Evolutionary conservation across 92 coral and sea anemone genomes (phyloP).

Genomic region (Muricea muricata): DNA sequence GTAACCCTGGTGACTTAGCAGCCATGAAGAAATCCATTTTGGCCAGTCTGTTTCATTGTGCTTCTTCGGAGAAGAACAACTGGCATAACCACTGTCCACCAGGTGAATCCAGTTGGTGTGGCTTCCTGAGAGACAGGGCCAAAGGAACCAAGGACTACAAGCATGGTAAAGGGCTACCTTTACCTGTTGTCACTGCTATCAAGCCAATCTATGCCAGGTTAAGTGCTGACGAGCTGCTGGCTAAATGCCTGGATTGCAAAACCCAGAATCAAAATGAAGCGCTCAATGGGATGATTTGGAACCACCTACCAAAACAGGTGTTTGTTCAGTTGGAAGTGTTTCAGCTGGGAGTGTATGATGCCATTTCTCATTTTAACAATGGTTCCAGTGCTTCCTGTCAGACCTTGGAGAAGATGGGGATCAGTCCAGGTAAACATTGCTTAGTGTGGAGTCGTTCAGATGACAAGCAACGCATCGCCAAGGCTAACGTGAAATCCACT

Average conservation of each 20-base stretch:
- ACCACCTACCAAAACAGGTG: slow-evolving; percentile 44
- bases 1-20: slow-evolving; percentile 9
- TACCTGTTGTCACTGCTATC: slow-evolving; percentile 31
- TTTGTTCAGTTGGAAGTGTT: slow-evolving; percentile 33
- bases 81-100: slow-evolving; percentile 26
- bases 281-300: slow-evolving; percentile 61
- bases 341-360: slow-evolving; percentile 60
- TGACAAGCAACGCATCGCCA: background rate
- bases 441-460: background rate
- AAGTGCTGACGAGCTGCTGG: slow-evolving; percentile 56
- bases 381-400: slow-evolving; percentile 52
- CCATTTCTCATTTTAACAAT: slow-evolving; percentile 62
- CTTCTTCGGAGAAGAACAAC: no score
- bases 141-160: slow-evolving; percentile 21
- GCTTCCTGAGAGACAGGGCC: slow-evolving; percentile 22
- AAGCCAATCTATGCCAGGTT: slow-evolving; percentile 49
- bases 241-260: slow-evolving; percentile 54
- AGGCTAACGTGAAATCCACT: background rate
- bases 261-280: slow-evolving; percentile 55
- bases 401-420: slow-evolving; percentile 44
- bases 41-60: slow-evolving; percentile 16
- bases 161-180: slow-evolving; percentile 65
- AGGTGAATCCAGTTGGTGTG: no score
- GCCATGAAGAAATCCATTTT: background rate
- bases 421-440: slow-evolving; percentile 59